A percentile compares a stretch with the other conserved stretches of the same genome.
These are phyloP conservation scores for Neodiprion pinetum DNA, from an alignment of 1,140 invertebrate species.

Conservation along the genomic window DNA sequence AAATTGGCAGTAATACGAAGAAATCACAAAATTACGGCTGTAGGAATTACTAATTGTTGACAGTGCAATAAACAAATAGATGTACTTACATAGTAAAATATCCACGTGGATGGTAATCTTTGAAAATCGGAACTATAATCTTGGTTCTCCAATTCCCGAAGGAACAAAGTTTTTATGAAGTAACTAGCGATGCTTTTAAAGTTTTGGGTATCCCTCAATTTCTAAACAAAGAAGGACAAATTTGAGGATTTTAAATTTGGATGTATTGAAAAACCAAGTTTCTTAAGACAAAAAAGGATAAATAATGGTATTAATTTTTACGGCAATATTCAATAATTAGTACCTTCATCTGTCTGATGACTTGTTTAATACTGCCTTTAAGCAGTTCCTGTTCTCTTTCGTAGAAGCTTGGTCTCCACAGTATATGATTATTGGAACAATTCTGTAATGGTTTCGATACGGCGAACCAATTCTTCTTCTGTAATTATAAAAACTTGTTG, in stretches of 20 bases:
- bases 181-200: slow-evolving; percentile 40
- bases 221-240: slow-evolving; percentile 32
- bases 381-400: slow-evolving; percentile 36
- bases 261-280: background rate
- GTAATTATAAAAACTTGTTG: background rate
- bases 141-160: slow-evolving; percentile 22
- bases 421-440: background rate
- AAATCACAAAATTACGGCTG: background rate
- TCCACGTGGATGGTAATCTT: slow-evolving; percentile 16
- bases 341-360: slow-evolving; percentile 44
- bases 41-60: background rate
- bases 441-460: slow-evolving; percentile 36
- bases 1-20: background rate
- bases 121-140: background rate
- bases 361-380: slow-evolving; percentile 29
- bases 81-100: slow-evolving; percentile 27
- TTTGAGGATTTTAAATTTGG: slow-evolving; percentile 1
- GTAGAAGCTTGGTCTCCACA: slow-evolving; percentile 41
- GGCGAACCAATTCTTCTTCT: slow-evolving; percentile 27
- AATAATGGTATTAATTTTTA: background rate
- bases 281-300: slow-evolving; percentile 4
- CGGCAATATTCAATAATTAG: background rate
- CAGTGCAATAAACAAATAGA: slow-evolving; percentile 15
- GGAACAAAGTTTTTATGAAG: slow-evolving; percentile 46
- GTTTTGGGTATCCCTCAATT: slow-evolving; percentile 36